Base-by-base conservation (phyloP, 1,140 invertebrate species). In the Drosophila sproati region DNA sequence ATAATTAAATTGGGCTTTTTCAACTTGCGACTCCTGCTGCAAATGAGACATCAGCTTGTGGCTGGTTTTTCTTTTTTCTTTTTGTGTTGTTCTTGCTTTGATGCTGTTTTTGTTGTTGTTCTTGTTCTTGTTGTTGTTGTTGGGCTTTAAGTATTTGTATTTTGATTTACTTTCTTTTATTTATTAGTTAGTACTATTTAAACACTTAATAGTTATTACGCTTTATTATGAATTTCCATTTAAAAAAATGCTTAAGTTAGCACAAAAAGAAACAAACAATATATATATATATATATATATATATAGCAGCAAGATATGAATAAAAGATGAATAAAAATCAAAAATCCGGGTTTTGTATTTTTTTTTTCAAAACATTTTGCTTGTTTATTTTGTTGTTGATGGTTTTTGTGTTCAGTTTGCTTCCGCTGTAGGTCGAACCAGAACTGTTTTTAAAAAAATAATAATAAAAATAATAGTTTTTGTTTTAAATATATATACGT, bases 161-260 rank as follows among this genome's bases (percentile, higher is more conserved):
- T 73, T 72, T 64, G 73, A 62, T 86, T 77, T 47, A 28, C 63
- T 82, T 75, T 43, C 7, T 32, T 72, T 59, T 47, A 28, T 73
- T 55, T 62, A 50, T 72, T 73, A 72, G 70, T 77, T 77, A 78
- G 78, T 85, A 85, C 81, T 85, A 85, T 85, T 85, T 73, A 86
- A 85, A 86, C 78, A 86, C 82, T 86, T 86, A 86, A 71, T 71
- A 86, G 61, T 66, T 80, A 85, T 85, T 83, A 72, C 43, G 66
- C 71, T 79, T 72, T 78, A 64, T 72, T 63, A 74, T 67, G 29
- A 47, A 55, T 35, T 20, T 61, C 12, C 60, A 63, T 20, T 20
- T 20, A 59, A 51, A 64, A 56, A 45, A 41, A 43, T n/a, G 45
- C 4, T 29, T 56, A 29, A 29, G 3, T 6, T 43, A 57, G 59